These are phyloP conservation scores for Pilophorus perplexus DNA, from an alignment of 2,888 invertebrate genomes.

Conservation along the genomic window DNA sequence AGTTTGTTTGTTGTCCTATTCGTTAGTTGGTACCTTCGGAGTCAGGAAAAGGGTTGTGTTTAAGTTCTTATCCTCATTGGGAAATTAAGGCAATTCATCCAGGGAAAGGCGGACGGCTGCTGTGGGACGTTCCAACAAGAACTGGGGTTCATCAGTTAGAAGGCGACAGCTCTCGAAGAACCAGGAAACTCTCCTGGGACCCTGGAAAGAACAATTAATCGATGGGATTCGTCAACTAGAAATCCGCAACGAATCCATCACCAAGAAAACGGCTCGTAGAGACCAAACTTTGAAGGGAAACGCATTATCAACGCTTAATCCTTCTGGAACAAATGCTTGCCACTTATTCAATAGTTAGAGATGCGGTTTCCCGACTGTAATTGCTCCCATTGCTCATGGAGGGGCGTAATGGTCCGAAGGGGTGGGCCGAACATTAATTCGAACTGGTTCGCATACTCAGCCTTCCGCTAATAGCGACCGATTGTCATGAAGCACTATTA, in stretches of 20 bases:
- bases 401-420: neutral
- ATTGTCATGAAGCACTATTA: constrained; percentile 20
- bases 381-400: constrained; percentile 34
- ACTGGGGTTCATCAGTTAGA: no score
- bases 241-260: constrained; percentile 6
- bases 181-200: neutral
- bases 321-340: constrained; percentile 20
- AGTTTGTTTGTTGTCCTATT: no score
- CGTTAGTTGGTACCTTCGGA: no score
- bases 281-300: constrained; percentile 18
- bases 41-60: no score
- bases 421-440: constrained; percentile 28
- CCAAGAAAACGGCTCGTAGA: no score
- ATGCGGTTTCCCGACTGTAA: constrained; percentile 29
- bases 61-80: no score
- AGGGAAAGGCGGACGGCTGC: no score
- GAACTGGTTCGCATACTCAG: constrained; percentile 18
- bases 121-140: no score
- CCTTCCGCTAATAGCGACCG: constrained; percentile 26
- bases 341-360: constrained; percentile 39
- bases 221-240: constrained; percentile 9
- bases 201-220: neutral
- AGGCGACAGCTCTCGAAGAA: no score
- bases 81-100: no score
- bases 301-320: constrained; percentile 18